These are phyloP conservation scores for Clanis bilineata DNA, from an alignment of 2,888 invertebrate species.

Conservation along the genomic window DNA sequence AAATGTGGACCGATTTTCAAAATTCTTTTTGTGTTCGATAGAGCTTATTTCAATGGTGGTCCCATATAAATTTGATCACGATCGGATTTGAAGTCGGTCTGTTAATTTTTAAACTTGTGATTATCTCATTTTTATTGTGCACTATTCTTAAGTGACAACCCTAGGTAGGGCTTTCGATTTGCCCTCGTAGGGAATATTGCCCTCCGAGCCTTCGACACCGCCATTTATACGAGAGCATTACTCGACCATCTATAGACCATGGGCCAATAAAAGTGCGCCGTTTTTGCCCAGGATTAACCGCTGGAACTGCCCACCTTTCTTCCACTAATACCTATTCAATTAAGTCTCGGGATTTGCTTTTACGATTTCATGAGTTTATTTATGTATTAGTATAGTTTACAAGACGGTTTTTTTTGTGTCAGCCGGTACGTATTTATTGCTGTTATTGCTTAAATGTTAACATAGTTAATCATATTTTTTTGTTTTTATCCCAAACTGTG, in stretches of 20 bases:
- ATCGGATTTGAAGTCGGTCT: not conserved
- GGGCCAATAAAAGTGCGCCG: conserved; percentile 46
- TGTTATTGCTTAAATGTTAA: too few relatives aligned
- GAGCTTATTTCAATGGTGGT: too few relatives aligned
- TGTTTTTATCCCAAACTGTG: too few relatives aligned
- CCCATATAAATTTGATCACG: too few relatives aligned
- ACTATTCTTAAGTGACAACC: conserved; percentile 1
- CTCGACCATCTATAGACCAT: conserved; percentile 49
- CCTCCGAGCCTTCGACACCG: conserved; percentile 22
- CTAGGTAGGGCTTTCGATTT: conserved; percentile 1
- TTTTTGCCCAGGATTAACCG: conserved; percentile 14
- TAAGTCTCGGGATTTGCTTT: conserved; percentile 20
- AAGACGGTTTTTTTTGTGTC: too few relatives aligned
- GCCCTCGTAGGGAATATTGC: conserved; percentile 16
- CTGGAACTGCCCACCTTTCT: conserved; percentile 14
- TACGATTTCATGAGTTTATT: conserved; percentile 14
- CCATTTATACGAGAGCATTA: conserved; percentile 63
- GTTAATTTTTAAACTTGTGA: not conserved
- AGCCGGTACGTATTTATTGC: too few relatives aligned
- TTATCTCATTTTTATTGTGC: not conserved
- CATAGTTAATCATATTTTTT: too few relatives aligned
- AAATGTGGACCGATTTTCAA: too few relatives aligned
- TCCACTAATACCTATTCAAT: conserved; percentile 15
- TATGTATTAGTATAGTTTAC: not conserved
- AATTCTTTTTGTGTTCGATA: too few relatives aligned